Evolutionary conservation across 2,113 vertebrate genomes (phyloP).

Genomic region (Triplophysa siluroides): DNA sequence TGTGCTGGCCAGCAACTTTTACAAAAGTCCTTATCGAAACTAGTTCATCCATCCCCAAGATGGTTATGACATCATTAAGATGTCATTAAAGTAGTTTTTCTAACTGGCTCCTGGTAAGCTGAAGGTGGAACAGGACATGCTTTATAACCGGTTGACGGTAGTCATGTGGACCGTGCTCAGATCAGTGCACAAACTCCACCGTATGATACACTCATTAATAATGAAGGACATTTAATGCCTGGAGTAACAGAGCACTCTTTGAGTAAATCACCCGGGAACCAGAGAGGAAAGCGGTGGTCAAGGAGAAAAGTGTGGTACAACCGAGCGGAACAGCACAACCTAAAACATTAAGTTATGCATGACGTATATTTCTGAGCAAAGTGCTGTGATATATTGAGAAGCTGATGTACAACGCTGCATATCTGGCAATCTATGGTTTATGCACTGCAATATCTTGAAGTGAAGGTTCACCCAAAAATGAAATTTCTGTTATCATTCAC

Average conservation of each 20-base stretch:
- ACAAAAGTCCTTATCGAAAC: constrained; percentile 17
- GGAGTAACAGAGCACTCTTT: constrained; percentile 52
- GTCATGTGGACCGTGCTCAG: constrained; percentile 60
- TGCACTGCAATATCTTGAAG: neutral
- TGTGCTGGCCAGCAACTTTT: neutral
- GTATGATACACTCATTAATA: constrained; percentile 66
- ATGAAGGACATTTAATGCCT: constrained; percentile 63
- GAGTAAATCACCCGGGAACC: constrained; percentile 50
- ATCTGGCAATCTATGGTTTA: neutral
- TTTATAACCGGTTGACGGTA: constrained; percentile 51
- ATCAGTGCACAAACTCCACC: constrained; percentile 51
- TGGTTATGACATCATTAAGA: neutral
- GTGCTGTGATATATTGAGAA: constrained; percentile 3
- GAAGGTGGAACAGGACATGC: constrained; percentile 55
- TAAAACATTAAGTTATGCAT: constrained; percentile 16
- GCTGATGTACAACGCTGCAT: neutral
- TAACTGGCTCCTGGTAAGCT: constrained; percentile 20
- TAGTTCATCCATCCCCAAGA: constrained; percentile 17
- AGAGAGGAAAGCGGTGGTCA: constrained; percentile 46
- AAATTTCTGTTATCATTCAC: too few relatives aligned
- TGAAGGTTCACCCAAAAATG: too few relatives aligned
- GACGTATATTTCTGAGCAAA: neutral
- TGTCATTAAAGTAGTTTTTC: neutral
- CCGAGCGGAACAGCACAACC: constrained; percentile 24
- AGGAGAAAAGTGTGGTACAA: constrained; percentile 40